phyloP scores from a whole-genome alignment of 2,888 invertebrate genomes.

The Crioceris asparagi region DNA sequence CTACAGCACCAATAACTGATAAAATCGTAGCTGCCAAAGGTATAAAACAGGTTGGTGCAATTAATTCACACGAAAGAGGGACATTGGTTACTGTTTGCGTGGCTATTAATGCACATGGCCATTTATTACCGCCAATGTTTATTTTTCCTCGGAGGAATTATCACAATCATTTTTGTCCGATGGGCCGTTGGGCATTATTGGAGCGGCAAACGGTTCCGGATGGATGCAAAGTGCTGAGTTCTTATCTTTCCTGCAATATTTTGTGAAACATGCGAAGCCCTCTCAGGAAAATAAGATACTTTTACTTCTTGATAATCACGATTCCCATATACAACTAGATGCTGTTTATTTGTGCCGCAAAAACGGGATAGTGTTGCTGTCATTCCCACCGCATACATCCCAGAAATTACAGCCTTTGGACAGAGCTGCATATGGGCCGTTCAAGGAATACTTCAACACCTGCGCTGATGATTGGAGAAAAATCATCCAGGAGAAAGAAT shows the following conservation, averaged over 20 bases:
- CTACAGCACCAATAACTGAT: background rate
- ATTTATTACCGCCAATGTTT: background rate
- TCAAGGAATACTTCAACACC: background rate
- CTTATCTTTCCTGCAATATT: no score
- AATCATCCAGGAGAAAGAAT: slow-evolving; percentile 1
- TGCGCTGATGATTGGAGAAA: background rate
- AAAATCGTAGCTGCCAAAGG: no score
- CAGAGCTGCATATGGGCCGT: background rate
- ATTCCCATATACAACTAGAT: background rate
- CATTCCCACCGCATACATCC: background rate
- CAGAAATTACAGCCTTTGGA: background rate
- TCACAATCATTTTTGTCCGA: background rate
- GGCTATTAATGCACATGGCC: background rate
- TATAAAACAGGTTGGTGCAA: no score
- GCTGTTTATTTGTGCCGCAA: background rate
- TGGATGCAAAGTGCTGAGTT: background rate
- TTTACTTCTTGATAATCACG: background rate
- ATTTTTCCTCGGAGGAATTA: background rate
- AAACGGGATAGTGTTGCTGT: background rate
- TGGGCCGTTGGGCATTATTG: background rate
- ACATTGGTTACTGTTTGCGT: background rate
- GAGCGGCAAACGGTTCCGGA: background rate
- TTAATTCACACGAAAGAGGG: no score
- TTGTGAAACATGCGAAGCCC: background rate
- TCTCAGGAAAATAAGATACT: background rate